Evolutionary conservation across 2,888 invertebrate species (phyloP), one percentile per base, ranked within the genome.

Genomic region (Micropterix aruncella): DNA sequence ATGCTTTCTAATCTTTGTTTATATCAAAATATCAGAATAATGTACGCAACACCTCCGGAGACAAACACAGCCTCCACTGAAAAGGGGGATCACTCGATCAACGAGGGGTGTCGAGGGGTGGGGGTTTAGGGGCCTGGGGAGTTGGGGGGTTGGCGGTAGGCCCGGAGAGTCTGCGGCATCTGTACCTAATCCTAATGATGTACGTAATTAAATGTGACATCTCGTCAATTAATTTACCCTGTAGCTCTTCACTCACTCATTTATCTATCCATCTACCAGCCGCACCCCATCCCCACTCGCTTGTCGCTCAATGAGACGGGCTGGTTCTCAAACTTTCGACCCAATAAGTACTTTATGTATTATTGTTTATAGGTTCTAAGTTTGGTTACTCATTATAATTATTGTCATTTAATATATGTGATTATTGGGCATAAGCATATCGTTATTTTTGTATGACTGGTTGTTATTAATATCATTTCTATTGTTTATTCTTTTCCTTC

Each of bases 181-280:
- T 41, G 44, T 17, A 45, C 44, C 44, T 45, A 47, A 41, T 47
- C 51, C 50, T 52, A 52, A 52, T 52, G 52, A 51, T 51, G 49
- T 27, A 27, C 27, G 27, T 51, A 52, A 50, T 52, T 51, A 52
- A 48, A 49, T 46, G 49, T 48, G 52, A 51, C 52, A 51, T 51
- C 46, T 44, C 50, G 48, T 52, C 52, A 52, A 52, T 52, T 52
- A 52, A 51, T 52, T 41, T 45, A 38, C 43, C 44, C 38, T 37
- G 27, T 27, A 27, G 27, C 27, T 27, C 27, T 27, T 27, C 27
- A 27, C 27, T 27, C 27, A 27, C 27, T 27, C 27, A 27, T 27
- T 27, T 27, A 27, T 27, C 27, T 27, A 27, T 27, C 27, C 27
- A 27, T 27, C 27, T 27, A 5, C 27, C 27, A 5, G 12, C 5